phyloP scores from a whole-genome alignment of 2,113 vertebrate species.

The Nesogale talazaci region DNA sequence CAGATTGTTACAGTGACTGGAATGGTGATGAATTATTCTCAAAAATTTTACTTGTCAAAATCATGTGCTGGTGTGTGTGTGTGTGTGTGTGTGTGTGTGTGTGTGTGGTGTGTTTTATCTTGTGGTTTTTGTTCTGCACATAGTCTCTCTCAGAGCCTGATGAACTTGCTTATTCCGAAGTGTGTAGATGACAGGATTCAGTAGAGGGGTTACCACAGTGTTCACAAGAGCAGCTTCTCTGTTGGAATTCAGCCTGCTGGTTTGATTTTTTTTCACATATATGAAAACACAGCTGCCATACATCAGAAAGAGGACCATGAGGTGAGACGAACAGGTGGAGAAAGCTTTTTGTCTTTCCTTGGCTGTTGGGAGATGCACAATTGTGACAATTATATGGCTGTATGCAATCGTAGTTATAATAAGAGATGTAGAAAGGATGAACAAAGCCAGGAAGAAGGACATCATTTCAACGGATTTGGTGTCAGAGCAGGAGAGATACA shows the following conservation, averaged over 20 bases:
- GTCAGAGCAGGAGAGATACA: neutral
- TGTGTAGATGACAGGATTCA: neutral
- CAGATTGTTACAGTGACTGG: neutral
- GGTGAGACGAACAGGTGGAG: slow-evolving; percentile 4
- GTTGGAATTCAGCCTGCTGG: too few species aligned
- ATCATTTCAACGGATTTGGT: neutral
- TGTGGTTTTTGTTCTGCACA: neutral
- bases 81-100: too few species aligned
- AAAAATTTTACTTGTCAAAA: neutral
- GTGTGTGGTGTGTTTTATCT: neutral
- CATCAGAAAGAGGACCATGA: neutral
- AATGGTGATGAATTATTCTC: neutral
- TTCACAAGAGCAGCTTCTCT: neutral
- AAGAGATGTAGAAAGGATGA: neutral
- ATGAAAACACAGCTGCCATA: slow-evolving; percentile 3
- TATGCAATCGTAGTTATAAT: neutral
- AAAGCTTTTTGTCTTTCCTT: neutral
- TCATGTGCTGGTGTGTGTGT: neutral
- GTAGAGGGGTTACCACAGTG: neutral
- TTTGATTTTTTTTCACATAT: neutral
- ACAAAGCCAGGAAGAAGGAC: neutral
- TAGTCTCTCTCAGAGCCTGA: neutral
- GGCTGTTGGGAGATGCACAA: neutral
- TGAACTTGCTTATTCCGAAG: neutral
- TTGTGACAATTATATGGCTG: neutral